Evolutionary conservation across 2,888 invertebrate species (phyloP).

Genomic region (Drosophila stalkeri): DNA sequence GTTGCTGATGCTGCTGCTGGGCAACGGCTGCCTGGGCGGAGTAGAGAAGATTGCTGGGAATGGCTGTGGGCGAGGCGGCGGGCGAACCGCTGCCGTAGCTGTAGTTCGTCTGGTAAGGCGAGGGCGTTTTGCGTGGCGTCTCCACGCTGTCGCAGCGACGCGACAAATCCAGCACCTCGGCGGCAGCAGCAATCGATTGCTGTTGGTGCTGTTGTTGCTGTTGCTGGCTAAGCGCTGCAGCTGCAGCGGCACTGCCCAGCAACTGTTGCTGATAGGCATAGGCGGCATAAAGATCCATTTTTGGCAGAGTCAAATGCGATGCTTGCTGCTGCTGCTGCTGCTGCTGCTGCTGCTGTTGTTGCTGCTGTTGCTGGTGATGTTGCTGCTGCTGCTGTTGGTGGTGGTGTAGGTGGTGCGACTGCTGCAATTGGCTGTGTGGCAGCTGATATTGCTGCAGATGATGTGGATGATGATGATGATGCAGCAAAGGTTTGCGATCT

Average conservation of each 20-base stretch:
- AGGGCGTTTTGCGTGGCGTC: constrained; percentile 82
- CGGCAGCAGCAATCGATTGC: constrained; percentile 42
- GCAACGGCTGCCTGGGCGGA: constrained; percentile 50
- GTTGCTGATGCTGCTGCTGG: constrained; percentile 57
- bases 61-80: constrained; percentile 64
- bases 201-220: constrained; percentile 65
- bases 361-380: constrained; percentile 45
- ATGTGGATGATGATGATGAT: constrained; percentile 66
- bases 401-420: constrained; percentile 51
- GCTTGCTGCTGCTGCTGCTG: constrained; percentile 52
- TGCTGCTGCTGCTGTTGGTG: constrained; percentile 55
- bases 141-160: constrained; percentile 83
- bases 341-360: constrained; percentile 52
- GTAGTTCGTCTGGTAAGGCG: constrained; percentile 83
- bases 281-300: constrained; percentile 81
- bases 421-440: constrained; percentile 54
- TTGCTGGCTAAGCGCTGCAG: constrained; percentile 66
- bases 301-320: constrained; percentile 63
- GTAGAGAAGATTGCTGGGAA: constrained; percentile 60
- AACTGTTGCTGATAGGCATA: constrained; percentile 82
- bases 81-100: constrained; percentile 82
- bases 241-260: constrained; percentile 56
- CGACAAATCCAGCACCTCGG: constrained; percentile 84
- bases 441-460: constrained; percentile 56
- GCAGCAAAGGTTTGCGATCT: constrained; percentile 75